These are phyloP conservation scores for Dicycla oo DNA, from an alignment of 2,888 invertebrate genomes.

Conservation along the genomic window DNA sequence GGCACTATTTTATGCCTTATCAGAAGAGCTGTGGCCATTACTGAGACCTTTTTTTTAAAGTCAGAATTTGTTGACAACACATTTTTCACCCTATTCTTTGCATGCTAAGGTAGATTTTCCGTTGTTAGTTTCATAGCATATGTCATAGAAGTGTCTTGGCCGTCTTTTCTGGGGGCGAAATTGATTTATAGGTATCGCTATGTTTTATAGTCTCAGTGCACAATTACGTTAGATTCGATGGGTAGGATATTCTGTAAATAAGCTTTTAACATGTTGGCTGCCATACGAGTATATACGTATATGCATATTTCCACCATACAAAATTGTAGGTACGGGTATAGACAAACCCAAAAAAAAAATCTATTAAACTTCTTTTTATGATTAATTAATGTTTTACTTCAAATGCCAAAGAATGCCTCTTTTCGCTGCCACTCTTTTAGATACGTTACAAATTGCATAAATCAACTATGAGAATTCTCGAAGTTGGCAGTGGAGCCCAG, in stretches of 20 bases:
- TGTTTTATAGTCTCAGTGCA: slow-evolving; percentile 71
- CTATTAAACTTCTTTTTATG: no score
- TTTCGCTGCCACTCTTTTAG: no score
- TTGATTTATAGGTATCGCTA: slow-evolving; percentile 79
- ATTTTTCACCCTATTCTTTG: slow-evolving; percentile 19
- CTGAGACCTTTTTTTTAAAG: slow-evolving; percentile 63
- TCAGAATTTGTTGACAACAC: neutral
- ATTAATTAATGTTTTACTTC: no score
- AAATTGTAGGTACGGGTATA: no score
- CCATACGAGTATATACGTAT: no score
- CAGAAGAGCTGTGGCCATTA: slow-evolving; percentile 71
- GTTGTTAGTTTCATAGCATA: slow-evolving; percentile 16
- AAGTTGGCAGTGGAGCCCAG: no score
- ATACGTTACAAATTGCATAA: no score
- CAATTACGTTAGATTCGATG: slow-evolving; percentile 64
- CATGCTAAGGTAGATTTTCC: slow-evolving; percentile 28
- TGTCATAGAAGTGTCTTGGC: slow-evolving; percentile 64
- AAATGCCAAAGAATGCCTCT: no score
- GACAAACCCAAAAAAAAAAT: no score
- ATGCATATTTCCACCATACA: no score
- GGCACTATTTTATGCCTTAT: slow-evolving; percentile 81
- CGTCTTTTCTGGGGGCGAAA: slow-evolving; percentile 64
- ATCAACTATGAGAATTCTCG: no score
- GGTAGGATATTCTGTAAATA: slow-evolving; percentile 28
- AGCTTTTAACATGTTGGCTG: no score